Conservation (phyloP, 1,140 invertebrate genomes). For the Bombus superbus region DNA sequence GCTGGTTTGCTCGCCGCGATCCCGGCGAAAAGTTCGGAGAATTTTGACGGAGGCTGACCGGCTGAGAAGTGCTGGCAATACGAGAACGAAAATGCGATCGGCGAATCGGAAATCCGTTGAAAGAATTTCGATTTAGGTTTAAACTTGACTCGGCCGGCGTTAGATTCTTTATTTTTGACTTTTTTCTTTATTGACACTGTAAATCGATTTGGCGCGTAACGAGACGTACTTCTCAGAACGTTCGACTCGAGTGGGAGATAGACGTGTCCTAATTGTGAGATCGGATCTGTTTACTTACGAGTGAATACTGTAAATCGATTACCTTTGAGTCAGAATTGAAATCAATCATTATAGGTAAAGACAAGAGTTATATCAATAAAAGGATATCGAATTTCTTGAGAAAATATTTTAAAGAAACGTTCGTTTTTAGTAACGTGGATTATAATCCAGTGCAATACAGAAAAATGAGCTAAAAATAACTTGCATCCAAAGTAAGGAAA, state of each 20-base stretch:
- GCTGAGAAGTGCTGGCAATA: not conserved
- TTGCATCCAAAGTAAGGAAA: too few species aligned
- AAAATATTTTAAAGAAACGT: too few species aligned
- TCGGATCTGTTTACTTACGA: too few species aligned
- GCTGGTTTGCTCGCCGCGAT: not conserved
- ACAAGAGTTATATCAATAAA: not conserved
- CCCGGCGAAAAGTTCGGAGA: slow-evolving; percentile 16
- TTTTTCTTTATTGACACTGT: not conserved
- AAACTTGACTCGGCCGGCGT: not conserved
- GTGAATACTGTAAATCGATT: not conserved
- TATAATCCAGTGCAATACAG: too few species aligned
- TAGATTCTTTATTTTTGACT: not conserved
- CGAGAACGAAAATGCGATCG: slow-evolving; percentile 21
- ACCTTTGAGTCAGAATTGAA: not conserved
- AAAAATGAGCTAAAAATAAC: too few species aligned
- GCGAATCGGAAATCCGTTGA: not conserved
- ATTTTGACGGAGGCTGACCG: slow-evolving; percentile 30
- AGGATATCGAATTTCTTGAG: too few species aligned
- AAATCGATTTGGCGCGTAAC: not conserved
- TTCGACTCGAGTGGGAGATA: too few species aligned
- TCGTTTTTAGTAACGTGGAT: too few species aligned
- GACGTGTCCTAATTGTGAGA: too few species aligned
- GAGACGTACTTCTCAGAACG: not conserved
- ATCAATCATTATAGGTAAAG: not conserved
- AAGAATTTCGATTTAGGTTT: slow-evolving; percentile 22